These are phyloP conservation scores for Agapostemon virescens DNA, from an alignment of 2,888 invertebrate species.

Conservation along the genomic window DNA sequence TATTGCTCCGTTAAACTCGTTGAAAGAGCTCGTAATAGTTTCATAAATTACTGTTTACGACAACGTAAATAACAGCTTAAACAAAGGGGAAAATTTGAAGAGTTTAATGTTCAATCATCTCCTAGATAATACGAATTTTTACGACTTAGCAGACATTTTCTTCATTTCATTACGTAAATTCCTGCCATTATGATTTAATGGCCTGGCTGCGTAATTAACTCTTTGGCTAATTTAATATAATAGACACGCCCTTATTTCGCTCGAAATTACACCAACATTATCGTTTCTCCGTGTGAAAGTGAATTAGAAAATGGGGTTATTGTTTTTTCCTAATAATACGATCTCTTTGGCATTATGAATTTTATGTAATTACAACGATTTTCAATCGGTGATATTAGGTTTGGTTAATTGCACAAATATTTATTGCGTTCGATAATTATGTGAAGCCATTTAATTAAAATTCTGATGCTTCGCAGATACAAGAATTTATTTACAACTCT, in stretches of 20 bases:
- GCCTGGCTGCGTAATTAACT: constrained; percentile 23
- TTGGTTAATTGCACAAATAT: background rate
- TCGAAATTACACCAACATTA: constrained; percentile 14
- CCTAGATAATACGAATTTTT: constrained; percentile 11
- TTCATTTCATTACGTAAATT: constrained; percentile 18
- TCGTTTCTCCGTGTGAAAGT: background rate
- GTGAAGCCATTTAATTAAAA: background rate
- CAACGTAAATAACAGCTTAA: background rate
- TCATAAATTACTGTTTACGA: constrained; percentile 21
- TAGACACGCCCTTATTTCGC: background rate
- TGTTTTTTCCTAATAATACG: background rate
- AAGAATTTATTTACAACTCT: background rate
- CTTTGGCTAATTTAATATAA: constrained; percentile 19
- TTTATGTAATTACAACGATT: background rate
- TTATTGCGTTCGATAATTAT: background rate
- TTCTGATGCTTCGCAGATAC: background rate
- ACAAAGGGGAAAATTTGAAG: background rate
- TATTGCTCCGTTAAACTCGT: background rate
- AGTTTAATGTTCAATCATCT: constrained; percentile 10
- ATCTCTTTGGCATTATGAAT: background rate
- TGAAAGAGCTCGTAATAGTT: background rate
- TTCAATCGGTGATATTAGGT: background rate
- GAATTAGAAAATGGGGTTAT: background rate
- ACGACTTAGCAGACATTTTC: background rate
- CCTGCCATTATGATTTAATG: constrained; percentile 20